These are phyloP conservation scores for Selenia dentaria DNA, from an alignment of 2,888 invertebrate genomes.

Conservation along the genomic window DNA sequence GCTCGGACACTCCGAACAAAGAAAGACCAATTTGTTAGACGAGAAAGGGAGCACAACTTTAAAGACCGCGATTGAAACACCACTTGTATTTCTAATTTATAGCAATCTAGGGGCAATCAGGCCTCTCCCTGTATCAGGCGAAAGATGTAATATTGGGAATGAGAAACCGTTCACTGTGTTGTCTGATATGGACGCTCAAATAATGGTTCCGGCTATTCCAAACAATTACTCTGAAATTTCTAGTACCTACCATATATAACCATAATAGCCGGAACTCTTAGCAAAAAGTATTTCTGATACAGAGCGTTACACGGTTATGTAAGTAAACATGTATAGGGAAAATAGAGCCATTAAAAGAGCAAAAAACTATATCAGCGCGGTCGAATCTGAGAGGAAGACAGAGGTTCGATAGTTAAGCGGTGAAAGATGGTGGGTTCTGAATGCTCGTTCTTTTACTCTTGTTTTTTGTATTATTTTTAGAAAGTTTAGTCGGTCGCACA, in stretches of 20 bases:
- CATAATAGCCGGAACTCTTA: slow-evolving; percentile 42
- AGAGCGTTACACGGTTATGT: slow-evolving; percentile 16
- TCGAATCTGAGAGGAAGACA: slow-evolving; percentile 47
- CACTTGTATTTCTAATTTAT: slow-evolving; percentile 79
- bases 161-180: slow-evolving; percentile 67
- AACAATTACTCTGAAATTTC: slow-evolving; percentile 47
- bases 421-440: slow-evolving; percentile 79
- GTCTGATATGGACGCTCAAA: slow-evolving; percentile 55
- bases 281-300: slow-evolving; percentile 32
- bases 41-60: slow-evolving; percentile 81
- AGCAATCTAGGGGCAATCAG: slow-evolving; percentile 78
- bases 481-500: slow-evolving; percentile 78
- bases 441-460: slow-evolving; percentile 76
- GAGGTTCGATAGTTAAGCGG: slow-evolving; percentile 72
- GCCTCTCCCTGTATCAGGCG: slow-evolving; percentile 69
- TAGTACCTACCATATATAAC: slow-evolving; percentile 35
- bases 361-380: slow-evolving; percentile 44
- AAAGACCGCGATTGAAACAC: slow-evolving; percentile 73
- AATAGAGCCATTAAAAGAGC: slow-evolving; percentile 15
- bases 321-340: slow-evolving; percentile 29
- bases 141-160: slow-evolving; percentile 73
- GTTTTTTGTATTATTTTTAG: slow-evolving; percentile 77
- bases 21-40: slow-evolving; percentile 78
- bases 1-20: slow-evolving; percentile 61
- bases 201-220: slow-evolving; percentile 44